Evolutionary conservation across 2,797 vertebrate genomes (phyloP), one percentile per base, ranked within the genome.

Genomic region (Sebastes oblongus): DNA sequence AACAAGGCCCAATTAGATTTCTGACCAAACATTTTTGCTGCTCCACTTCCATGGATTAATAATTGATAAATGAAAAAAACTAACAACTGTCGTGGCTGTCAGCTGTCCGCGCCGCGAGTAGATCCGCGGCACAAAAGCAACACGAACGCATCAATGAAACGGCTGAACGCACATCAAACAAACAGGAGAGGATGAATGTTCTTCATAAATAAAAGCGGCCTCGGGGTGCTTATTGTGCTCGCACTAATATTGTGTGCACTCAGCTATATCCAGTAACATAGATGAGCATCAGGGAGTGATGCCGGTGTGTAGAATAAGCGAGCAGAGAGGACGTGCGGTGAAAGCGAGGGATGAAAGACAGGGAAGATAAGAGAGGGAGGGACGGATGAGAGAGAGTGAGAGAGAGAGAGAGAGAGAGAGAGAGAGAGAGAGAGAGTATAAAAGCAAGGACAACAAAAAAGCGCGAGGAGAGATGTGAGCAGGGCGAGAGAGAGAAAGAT

Each of bases 401-500:
- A 76, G 24, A 75, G 55, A 62, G 73, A 73, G 62, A 64, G 32
- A 68, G 69, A 75, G 55, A 62, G 73, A 73, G 62, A 64, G 32
- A 68, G 69, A n/a, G n/a, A 76, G 24, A 75, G 55, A 62, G 73
- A 73, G 62, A 64, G 32, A 68, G 69, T 25, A 70, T 73, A 71
- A 85, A 89, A 73, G 87, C 71, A 87, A 87, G 86, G 88, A 84
- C 81, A 78, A 88, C 80, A 90, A 83, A 88, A 82, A 88, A 83
- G 81, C 75, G 77, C 58, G 50, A 80, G 66, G 76, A 89, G 77
- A 87, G 75, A 75, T 58, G 78, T 64, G 84, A 80, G 75, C 20
- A 1, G 68, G 66, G 29, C 29, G 74, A 81, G 58, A 67, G 68
- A 67, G 34, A 70, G 73, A 71, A 66, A 65, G 83, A 88, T 60